A percentile compares a stretch with the other conserved stretches of the same genome.
Evolutionary conservation across 2,888 invertebrate species (phyloP).

Genomic region (Parascotia fuliginaria): DNA sequence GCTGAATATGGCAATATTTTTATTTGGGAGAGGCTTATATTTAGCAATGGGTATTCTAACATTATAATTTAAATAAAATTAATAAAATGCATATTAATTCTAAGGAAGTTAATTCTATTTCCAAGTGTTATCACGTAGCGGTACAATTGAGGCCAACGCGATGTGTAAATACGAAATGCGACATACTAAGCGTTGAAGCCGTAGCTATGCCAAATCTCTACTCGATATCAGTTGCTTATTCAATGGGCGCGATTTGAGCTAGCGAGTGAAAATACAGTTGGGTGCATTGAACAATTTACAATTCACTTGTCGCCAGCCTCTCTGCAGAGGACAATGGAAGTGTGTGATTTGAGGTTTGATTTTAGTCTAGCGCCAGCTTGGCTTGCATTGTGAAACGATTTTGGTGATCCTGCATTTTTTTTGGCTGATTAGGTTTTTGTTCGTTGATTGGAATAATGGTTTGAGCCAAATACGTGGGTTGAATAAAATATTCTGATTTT

Average conservation of each 20-base stretch:
- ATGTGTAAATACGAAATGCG: slow-evolving; percentile 38
- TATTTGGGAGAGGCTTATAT: no score
- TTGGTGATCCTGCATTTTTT: slow-evolving; percentile 31
- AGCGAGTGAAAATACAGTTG: slow-evolving; percentile 67
- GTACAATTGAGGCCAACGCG: slow-evolving; percentile 27
- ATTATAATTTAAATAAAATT: background rate
- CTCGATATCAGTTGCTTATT: slow-evolving; percentile 77
- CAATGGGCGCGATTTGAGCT: slow-evolving; percentile 69
- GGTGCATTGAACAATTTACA: slow-evolving; percentile 70
- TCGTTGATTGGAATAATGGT: slow-evolving; percentile 9
- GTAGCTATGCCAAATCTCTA: slow-evolving; percentile 51
- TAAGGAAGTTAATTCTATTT: background rate
- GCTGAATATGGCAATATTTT: no score
- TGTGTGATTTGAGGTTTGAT: slow-evolving; percentile 57
- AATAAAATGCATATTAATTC: background rate
- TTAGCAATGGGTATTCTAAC: no score
- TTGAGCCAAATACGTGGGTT: slow-evolving; percentile 1
- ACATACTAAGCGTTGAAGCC: slow-evolving; percentile 36
- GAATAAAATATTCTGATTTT: background rate
- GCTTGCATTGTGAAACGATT: slow-evolving; percentile 33
- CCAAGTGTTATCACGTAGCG: slow-evolving; percentile 2
- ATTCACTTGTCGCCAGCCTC: slow-evolving; percentile 60
- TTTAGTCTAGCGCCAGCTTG: slow-evolving; percentile 37
- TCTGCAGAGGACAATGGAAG: slow-evolving; percentile 47
- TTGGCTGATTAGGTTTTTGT: slow-evolving; percentile 29